A percentile compares a stretch with the other conserved stretches of the same genome.
These are phyloP conservation scores for Porites evermanni DNA, from an alignment of 92 coral and sea anemone genomes.

Conservation along the genomic window DNA sequence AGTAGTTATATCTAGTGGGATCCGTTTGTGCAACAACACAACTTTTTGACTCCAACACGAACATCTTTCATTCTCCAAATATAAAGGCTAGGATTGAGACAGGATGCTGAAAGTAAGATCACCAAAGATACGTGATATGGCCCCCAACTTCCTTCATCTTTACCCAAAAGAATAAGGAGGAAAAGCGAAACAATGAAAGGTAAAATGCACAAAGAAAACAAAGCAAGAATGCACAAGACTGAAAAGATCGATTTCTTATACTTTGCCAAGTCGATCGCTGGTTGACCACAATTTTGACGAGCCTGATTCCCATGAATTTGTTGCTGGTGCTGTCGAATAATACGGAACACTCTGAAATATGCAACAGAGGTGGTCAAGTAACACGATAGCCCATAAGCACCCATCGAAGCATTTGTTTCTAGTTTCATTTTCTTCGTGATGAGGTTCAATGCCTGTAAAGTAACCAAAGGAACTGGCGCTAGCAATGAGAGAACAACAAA, in stretches of 20 bases:
- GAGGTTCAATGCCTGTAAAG: background rate
- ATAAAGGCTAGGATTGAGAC: background rate
- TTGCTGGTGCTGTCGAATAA: constrained; percentile 26
- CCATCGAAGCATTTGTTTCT: background rate
- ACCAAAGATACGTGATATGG: background rate
- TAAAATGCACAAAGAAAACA: background rate
- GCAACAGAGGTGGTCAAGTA: constrained; percentile 2
- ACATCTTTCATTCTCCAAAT: background rate
- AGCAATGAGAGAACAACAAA: background rate
- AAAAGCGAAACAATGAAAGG: background rate
- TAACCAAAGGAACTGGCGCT: background rate
- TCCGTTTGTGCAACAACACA: background rate
- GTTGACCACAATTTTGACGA: background rate
- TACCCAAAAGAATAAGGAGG: background rate
- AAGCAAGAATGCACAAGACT: background rate
- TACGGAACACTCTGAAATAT: constrained; percentile 6
- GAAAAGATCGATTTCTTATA: background rate
- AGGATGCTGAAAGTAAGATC: background rate
- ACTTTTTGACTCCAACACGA: background rate
- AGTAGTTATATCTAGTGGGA: too few species aligned
- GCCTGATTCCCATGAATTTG: constrained; percentile 8
- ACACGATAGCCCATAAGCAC: background rate
- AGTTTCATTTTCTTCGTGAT: too few species aligned
- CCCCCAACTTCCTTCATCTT: background rate
- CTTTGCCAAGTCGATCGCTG: background rate